Percentiles rank a stretch among this genome's conserved stretches.
Conservation (phyloP, 2,113 vertebrate species). For the Boleophthalmus pectinirostris region DNA sequence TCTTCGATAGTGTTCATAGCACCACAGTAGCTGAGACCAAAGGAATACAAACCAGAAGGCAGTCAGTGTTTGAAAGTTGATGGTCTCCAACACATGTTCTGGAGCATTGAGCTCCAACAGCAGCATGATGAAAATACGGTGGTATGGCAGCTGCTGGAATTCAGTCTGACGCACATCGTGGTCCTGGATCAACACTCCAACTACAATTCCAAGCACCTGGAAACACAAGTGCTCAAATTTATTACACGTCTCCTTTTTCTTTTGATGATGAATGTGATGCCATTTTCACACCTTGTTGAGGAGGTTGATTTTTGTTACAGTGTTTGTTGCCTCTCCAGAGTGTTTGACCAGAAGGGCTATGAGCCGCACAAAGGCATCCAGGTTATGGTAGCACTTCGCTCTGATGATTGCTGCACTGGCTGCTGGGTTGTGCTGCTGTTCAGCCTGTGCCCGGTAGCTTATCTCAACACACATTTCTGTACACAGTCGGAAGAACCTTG, state of each 20-base stretch:
- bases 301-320: conserved; percentile 97
- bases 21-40: not conserved
- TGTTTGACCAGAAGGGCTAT: conserved; percentile 97
- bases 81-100: conserved; percentile 97
- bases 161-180: conserved; percentile 97
- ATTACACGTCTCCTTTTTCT: not conserved
- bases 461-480: conserved; percentile 99
- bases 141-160: conserved; percentile 97
- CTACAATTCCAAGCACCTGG: conserved; percentile 94
- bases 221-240: not conserved
- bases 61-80: conserved; percentile 99
- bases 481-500: conserved; percentile 96
- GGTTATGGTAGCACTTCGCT: conserved; percentile 98
- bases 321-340: conserved; percentile 98
- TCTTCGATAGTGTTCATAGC: not conserved
- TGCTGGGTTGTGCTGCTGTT: conserved; percentile 97
- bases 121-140: conserved; percentile 98
- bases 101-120: conserved; percentile 97
- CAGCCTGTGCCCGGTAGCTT: conserved; percentile 95
- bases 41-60: conserved; percentile 88
- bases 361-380: conserved; percentile 96
- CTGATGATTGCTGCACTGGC: conserved; percentile 96
- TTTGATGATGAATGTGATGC: too few species aligned
- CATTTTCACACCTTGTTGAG: conserved; percentile 87
- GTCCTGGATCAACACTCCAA: conserved; percentile 96